Conservation (phyloP, 2,888 invertebrate genomes). For the Agrilus biguttatus region DNA sequence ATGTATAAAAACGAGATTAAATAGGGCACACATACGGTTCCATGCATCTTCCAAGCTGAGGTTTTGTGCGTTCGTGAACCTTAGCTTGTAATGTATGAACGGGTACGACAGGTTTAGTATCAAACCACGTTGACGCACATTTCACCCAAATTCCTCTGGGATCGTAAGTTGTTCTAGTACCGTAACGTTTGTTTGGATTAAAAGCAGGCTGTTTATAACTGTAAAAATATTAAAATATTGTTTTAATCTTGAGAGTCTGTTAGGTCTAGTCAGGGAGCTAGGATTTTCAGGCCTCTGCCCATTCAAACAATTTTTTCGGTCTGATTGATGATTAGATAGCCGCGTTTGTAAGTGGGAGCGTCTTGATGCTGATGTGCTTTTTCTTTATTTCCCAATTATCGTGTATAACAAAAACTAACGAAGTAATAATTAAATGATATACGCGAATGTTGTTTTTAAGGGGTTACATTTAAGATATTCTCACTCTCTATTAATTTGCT, state of each 20-base stretch:
- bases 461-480: conserved; percentile 1
- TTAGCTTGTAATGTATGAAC: conserved; percentile 32
- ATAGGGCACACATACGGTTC: conserved; percentile 24
- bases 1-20: neutral
- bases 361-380: no score
- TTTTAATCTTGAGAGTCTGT: neutral
- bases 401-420: no score
- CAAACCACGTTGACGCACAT: conserved; percentile 30
- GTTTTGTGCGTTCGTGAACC: conserved; percentile 24
- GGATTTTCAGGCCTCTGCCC: no score
- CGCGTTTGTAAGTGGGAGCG: no score
- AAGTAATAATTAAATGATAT: no score
- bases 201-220: conserved; percentile 30
- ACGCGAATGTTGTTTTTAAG: neutral
- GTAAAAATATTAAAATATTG: conserved; percentile 4
- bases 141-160: conserved; percentile 34
- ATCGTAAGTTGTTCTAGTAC: conserved; percentile 31
- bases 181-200: conserved; percentile 32
- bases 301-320: no score
- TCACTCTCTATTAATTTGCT: conserved; percentile 29
- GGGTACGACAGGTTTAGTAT: conserved; percentile 24
- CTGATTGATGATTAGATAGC: no score
- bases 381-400: no score
- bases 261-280: no score
- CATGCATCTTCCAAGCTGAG: conserved; percentile 29